Conservation (phyloP, 1,140 invertebrate genomes). For the Lutraria rhynchaena region DNA sequence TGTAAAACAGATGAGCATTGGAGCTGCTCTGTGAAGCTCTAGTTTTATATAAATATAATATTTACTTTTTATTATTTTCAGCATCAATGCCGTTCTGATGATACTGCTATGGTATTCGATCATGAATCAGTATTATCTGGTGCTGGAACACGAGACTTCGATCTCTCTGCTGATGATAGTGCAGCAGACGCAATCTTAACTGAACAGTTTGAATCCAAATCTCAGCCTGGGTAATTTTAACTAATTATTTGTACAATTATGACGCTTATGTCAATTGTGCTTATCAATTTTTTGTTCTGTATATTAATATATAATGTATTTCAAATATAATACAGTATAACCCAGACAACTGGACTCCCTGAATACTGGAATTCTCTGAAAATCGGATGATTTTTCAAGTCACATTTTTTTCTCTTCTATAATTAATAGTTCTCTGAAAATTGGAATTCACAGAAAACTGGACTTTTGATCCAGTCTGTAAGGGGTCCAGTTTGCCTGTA, state of each 20-base stretch:
- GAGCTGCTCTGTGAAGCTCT: too few species aligned
- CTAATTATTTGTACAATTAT: neutral
- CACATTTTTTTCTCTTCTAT: too few species aligned
- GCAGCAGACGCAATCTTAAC: conserved; percentile 72
- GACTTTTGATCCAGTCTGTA: too few species aligned
- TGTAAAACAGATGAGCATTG: too few species aligned
- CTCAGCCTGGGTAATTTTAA: conserved; percentile 68
- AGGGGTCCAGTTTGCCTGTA: too few species aligned
- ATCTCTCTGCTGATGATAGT: conserved; percentile 68
- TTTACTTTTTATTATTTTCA: conserved; percentile 64
- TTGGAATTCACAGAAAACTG: too few species aligned
- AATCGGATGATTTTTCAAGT: too few species aligned
- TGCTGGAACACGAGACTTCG: conserved; percentile 78
- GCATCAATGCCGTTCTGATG: conserved; percentile 80
- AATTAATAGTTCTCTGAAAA: too few species aligned
- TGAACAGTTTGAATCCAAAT: conserved; percentile 76
- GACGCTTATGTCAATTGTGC: neutral
- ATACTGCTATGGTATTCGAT: conserved; percentile 80
- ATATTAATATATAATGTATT: neutral
- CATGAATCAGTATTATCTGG: conserved; percentile 64
- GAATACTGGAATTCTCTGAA: too few species aligned
- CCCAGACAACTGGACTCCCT: too few species aligned
- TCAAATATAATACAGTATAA: too few species aligned
- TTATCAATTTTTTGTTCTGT: neutral
- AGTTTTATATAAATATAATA: too few species aligned